Evolutionary conservation across 2,113 vertebrate genomes (phyloP), one percentile per base, ranked within the genome.

Genomic region (Oenanthe melanoleuca): DNA sequence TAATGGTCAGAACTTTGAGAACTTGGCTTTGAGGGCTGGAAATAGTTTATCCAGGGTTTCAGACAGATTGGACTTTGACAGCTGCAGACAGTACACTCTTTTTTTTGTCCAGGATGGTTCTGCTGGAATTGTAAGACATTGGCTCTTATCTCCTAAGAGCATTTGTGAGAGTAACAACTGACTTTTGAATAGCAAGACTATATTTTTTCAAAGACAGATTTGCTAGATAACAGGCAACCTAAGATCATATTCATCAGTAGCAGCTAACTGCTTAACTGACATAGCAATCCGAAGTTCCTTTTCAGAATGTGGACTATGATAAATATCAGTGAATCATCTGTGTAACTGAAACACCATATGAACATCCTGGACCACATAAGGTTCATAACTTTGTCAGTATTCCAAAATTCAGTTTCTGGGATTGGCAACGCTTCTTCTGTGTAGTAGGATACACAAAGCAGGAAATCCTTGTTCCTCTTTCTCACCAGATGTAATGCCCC

Each of bases 391-490:
- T 86, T 63, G 40, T 83, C 69, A 52, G 29, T 57, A 52, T 77
- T 86, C 64, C 74, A 77, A 56, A 86, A 47, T 60, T 34, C 29
- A 86, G 1, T 55, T 86, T 78, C 65, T 47, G 60, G 34, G 13
- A 59, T 67, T 88, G 88, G 33, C 79, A 93, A 22, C 0, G 1
- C 21, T 69, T 61, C 21, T 69, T 61, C 31, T 86, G 17, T 90
- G 31, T 66, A 42, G 75, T 47, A 53, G 45, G 45, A 83, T 86
- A 52, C 28, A 80, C 52, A 82, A 84, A 92, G 34, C 86, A 70
- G 91, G 91, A 96, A 96, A 88, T 93, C 59, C 79, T 63, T 73
- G 47, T 92, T 96, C 88, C 29, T 80, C 34, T 64, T 65, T 60
- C 52, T 86, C 40, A 75, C 55, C 69, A 92, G 42, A 80, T 83